Conservation (phyloP, 2,797 vertebrate genomes). For the Characodon lateralis region DNA sequence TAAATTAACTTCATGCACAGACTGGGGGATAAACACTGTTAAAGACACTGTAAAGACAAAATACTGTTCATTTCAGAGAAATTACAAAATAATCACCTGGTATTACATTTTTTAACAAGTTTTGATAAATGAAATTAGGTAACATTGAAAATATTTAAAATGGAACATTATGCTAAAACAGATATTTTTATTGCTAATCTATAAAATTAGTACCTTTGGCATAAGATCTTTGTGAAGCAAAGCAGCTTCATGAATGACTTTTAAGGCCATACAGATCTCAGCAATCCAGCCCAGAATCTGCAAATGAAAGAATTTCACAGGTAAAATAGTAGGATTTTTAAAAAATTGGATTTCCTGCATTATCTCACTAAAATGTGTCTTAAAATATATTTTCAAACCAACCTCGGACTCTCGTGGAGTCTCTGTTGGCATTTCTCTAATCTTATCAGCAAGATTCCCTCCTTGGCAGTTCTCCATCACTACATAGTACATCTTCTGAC, state of each 20-base stretch:
- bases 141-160: not conserved
- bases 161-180: not conserved
- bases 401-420: not conserved
- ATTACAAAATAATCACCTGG: too few species aligned
- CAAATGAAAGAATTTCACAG: not conserved
- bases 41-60: not conserved
- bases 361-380: not conserved
- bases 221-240: not conserved
- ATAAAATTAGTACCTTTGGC: not conserved
- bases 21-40: not conserved
- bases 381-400: not conserved
- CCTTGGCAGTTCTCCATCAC: conserved; percentile 4
- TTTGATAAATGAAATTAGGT: not conserved
- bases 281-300: not conserved
- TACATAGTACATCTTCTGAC: not conserved
- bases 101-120: not conserved
- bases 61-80: not conserved
- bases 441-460: conserved; percentile 3
- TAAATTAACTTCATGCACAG: not conserved
- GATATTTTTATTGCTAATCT: not conserved
- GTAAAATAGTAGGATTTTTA: not conserved
- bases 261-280: conserved; percentile 1
- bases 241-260: not conserved
- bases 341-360: not conserved
- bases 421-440: not conserved